phyloP scores from a whole-genome alignment of 2,113 vertebrate species.

The Heterochromis multidens region DNA sequence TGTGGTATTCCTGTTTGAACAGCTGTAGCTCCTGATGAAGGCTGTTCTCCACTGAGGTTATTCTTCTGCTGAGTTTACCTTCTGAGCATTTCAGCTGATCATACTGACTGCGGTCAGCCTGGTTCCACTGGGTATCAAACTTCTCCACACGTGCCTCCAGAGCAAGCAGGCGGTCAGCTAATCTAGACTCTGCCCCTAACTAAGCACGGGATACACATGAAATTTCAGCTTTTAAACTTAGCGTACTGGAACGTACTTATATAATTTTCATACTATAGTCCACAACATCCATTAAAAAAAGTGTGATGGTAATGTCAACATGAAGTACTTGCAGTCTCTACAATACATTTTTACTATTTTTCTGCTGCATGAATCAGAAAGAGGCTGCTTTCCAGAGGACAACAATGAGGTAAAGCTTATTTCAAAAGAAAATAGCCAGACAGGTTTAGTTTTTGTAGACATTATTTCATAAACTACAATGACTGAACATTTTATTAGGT shows the following conservation, averaged over 20 bases:
- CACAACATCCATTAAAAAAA: background rate
- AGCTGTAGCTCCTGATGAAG: slow-evolving; percentile 79
- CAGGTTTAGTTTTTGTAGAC: too few relatives aligned
- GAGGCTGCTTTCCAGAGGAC: too few relatives aligned
- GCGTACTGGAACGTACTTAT: background rate
- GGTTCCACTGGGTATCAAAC: slow-evolving; percentile 54
- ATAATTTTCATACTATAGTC: background rate
- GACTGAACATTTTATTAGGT: too few relatives aligned
- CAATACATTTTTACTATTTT: too few relatives aligned
- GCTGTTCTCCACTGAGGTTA: slow-evolving; percentile 73
- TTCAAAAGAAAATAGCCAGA: too few relatives aligned
- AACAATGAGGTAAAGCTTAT: too few relatives aligned
- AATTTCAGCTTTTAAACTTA: background rate
- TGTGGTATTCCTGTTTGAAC: slow-evolving; percentile 80
- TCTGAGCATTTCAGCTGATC: slow-evolving; percentile 66
- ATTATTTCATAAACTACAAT: too few relatives aligned
- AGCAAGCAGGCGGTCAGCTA: slow-evolving; percentile 59
- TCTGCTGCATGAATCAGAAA: too few relatives aligned
- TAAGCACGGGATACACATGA: slow-evolving; percentile 48
- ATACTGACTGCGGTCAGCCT: slow-evolving; percentile 30
- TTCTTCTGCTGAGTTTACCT: slow-evolving; percentile 69
- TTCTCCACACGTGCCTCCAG: slow-evolving; percentile 69
- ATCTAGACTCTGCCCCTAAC: slow-evolving; percentile 68
- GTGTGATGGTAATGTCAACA: too few relatives aligned
- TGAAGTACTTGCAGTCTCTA: too few relatives aligned